phyloP scores from a whole-genome alignment of 2,888 invertebrate genomes.

The Chaetoderma sp. region DNA sequence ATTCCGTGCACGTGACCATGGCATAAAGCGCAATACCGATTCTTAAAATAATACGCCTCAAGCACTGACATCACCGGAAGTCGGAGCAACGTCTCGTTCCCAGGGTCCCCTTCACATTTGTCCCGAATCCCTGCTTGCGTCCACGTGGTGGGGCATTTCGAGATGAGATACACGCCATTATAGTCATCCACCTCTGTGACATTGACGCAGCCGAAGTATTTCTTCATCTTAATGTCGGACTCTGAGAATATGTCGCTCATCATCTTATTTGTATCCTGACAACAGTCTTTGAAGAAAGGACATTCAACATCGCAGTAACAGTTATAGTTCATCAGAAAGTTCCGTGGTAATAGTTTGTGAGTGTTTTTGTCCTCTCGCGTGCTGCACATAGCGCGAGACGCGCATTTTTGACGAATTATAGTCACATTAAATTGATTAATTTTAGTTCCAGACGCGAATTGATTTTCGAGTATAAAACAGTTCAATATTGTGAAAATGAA shows the following conservation, averaged over 20 bases:
- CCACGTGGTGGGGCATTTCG: conserved; percentile 37
- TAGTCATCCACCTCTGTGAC: conserved; percentile 19
- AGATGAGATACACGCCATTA: conserved; percentile 36
- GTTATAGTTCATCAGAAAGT: conserved; percentile 5
- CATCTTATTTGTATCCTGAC: conserved; percentile 37
- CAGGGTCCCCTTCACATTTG: conserved; percentile 17
- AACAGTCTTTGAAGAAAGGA: conserved; percentile 44
- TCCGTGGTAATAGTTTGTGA: no score
- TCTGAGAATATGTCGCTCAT: neutral
- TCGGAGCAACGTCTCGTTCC: conserved; percentile 20
- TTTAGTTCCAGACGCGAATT: no score
- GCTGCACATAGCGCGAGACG: no score
- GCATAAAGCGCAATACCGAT: conserved; percentile 33
- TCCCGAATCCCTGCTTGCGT: conserved; percentile 22
- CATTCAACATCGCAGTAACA: conserved; percentile 47
- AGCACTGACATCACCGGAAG: conserved; percentile 40
- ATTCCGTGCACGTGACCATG: conserved; percentile 18
- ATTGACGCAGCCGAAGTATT: conserved; percentile 27
- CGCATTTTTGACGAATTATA: no score
- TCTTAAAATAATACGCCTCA: conserved; percentile 37
- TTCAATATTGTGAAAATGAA: no score
- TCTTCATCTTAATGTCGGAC: neutral
- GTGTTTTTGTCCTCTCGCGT: no score
- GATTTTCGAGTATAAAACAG: no score
- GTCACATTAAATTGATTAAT: no score